These are phyloP conservation scores for Bradypodion ventrale DNA, from an alignment of 2,797 vertebrate genomes.

Conservation along the genomic window DNA sequence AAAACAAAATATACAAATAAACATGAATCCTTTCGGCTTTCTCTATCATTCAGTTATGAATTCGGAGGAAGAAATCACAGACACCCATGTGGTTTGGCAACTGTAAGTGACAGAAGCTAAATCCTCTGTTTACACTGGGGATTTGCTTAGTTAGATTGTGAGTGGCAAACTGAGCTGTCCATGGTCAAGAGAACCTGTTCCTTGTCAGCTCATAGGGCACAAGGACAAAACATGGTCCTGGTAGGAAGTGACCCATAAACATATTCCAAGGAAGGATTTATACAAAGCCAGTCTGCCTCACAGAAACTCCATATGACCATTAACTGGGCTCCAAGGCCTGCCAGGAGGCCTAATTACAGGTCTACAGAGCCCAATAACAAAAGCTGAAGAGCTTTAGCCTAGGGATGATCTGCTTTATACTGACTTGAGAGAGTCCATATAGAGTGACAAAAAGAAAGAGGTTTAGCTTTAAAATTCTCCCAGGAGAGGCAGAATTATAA, in stretches of 20 bases:
- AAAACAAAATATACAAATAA: constrained; percentile 47
- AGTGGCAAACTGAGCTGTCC: constrained; percentile 73
- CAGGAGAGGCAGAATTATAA: constrained; percentile 88
- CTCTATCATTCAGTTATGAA: constrained; percentile 67
- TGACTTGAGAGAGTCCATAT: constrained; percentile 99
- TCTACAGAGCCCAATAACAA: constrained; percentile 96
- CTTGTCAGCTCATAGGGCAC: constrained; percentile 80
- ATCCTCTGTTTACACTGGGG: constrained; percentile 88
- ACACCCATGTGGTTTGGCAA: constrained; percentile 84
- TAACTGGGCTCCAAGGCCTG: constrained; percentile 85
- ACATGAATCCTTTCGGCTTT: constrained; percentile 54
- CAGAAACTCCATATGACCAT: constrained; percentile 89
- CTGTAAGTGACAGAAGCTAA: constrained; percentile 86
- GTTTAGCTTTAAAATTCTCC: constrained; percentile 92
- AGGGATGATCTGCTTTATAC: constrained; percentile 99
- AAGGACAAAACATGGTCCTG: constrained; percentile 85
- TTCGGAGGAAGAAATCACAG: constrained; percentile 79
- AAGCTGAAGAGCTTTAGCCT: constrained; percentile 95
- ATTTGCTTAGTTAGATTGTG: constrained; percentile 79
- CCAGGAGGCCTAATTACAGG: constrained; percentile 97
- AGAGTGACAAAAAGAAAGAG: constrained; percentile 86
- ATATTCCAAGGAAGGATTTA: constrained; percentile 88
- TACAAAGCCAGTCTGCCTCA: constrained; percentile 89
- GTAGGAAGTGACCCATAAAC: constrained; percentile 99
- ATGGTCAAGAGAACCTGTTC: constrained; percentile 84